Evolutionary conservation across 2,797 vertebrate genomes (phyloP).

Genomic region (Melanotaenia trifasciata): DNA sequence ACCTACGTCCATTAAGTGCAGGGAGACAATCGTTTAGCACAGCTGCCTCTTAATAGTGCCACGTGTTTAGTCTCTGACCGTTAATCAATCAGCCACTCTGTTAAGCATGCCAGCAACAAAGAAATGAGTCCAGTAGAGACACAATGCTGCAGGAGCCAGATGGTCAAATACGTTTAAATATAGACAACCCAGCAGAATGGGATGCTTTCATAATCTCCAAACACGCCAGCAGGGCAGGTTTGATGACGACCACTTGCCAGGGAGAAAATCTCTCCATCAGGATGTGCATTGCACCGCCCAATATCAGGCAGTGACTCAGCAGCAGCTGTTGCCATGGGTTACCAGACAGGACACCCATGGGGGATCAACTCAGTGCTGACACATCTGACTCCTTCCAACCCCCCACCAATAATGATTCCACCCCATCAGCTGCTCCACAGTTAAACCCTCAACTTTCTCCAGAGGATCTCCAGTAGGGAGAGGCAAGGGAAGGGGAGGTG

Average conservation of each 20-base stretch:
- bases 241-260: slow-evolving; percentile 18
- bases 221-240: slow-evolving; percentile 31
- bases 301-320: slow-evolving; percentile 75
- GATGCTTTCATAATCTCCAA: slow-evolving; percentile 31
- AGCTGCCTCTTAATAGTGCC: not conserved
- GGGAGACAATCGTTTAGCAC: not conserved
- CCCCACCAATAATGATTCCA: slow-evolving; percentile 16
- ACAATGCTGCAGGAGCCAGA: slow-evolving; percentile 38
- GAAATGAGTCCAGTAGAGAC: slow-evolving; percentile 19
- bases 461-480: slow-evolving; percentile 12
- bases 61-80: not conserved
- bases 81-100: slow-evolving; percentile 25
- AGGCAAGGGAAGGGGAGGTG: slow-evolving; percentile 4
- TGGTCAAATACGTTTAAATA: slow-evolving; percentile 30
- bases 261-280: slow-evolving; percentile 21
- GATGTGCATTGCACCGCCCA: slow-evolving; percentile 33
- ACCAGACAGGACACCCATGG: slow-evolving; percentile 54
- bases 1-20: not conserved
- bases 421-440: slow-evolving; percentile 49
- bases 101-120: slow-evolving; percentile 24
- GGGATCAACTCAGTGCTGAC: slow-evolving; percentile 44
- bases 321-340: slow-evolving; percentile 78
- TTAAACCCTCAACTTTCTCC: slow-evolving; percentile 60
- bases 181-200: slow-evolving; percentile 17
- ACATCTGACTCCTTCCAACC: slow-evolving; percentile 34